Conservation (phyloP, 2,113 vertebrate species). For the Phaethornis superciliosus region DNA sequence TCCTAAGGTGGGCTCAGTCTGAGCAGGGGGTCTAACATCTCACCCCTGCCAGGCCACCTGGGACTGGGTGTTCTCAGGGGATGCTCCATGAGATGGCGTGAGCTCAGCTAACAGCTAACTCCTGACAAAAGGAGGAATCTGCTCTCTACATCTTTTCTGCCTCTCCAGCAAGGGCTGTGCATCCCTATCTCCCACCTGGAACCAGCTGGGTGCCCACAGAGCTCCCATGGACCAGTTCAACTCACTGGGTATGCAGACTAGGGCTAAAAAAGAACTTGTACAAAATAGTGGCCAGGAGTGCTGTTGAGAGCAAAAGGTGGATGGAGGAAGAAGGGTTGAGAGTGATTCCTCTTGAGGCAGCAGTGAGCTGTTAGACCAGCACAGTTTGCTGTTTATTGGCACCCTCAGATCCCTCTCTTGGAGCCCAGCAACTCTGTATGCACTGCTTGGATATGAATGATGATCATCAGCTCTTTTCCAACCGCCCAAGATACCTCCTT, state of each 20-base stretch:
- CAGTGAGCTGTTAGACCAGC: neutral
- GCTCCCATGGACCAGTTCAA: neutral
- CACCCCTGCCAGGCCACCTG: neutral
- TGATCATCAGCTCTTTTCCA: neutral
- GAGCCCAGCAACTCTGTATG: neutral
- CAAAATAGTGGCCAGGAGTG: neutral
- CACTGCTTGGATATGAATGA: neutral
- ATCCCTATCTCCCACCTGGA: neutral
- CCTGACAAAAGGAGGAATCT: neutral
- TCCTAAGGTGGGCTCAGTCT: neutral
- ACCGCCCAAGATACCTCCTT: neutral
- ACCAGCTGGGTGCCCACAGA: neutral
- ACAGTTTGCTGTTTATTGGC: neutral
- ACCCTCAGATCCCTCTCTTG: neutral
- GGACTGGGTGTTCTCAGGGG: neutral
- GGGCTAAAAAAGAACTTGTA: neutral
- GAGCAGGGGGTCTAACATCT: rapidly evolving
- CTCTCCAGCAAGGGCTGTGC: neutral
- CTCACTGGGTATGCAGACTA: neutral
- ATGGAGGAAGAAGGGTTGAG: neutral
- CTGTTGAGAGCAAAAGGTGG: neutral
- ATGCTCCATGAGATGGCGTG: neutral
- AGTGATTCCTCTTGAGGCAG: neutral
- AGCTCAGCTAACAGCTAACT: neutral
- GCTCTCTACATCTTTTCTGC: neutral